Evolutionary conservation across 2,113 vertebrate species (phyloP).

Genomic region (Ptyas mucosa): DNA sequence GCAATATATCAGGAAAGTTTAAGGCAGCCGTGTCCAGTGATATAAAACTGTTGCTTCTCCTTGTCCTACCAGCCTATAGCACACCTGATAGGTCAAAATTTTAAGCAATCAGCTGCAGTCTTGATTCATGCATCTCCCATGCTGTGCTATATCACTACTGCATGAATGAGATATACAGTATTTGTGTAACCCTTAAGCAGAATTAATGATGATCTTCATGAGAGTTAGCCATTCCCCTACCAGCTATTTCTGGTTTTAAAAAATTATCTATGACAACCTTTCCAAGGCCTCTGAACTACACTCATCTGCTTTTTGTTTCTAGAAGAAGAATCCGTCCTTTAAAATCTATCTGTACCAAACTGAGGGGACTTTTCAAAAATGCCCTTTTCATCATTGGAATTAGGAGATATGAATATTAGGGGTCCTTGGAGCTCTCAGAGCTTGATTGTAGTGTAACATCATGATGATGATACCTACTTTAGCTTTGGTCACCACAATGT

Average conservation of each 20-base stretch:
- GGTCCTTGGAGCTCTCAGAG: not conserved
- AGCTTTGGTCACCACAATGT: too few species aligned
- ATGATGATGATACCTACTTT: not conserved
- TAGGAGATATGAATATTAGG: conserved; percentile 41
- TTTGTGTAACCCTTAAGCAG: conserved; percentile 27
- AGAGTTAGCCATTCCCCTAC: conserved; percentile 8
- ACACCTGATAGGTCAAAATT: conserved; percentile 27
- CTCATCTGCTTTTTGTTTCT: conserved; percentile 24
- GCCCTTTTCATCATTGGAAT: conserved; percentile 41
- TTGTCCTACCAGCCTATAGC: conserved; percentile 2
- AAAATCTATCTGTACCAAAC: conserved; percentile 39
- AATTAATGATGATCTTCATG: not conserved
- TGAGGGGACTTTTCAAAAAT: conserved; percentile 34
- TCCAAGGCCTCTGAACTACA: conserved; percentile 20
- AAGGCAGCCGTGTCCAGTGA: conserved; percentile 41
- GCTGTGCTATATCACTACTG: conserved; percentile 2
- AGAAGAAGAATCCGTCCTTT: not conserved
- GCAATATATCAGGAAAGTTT: conserved; percentile 37
- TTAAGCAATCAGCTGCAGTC: conserved; percentile 30
- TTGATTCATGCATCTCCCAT: conserved; percentile 35
- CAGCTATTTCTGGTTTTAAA: conserved; percentile 45
- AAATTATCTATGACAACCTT: conserved; percentile 42
- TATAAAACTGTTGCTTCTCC: conserved; percentile 38
- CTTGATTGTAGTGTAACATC: not conserved
- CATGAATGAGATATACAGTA: conserved; percentile 30